Percentiles rank a stretch among this genome's conserved stretches.
Evolutionary conservation across 2,888 invertebrate species (phyloP).

Genomic region (Crepidodera aurea): DNA sequence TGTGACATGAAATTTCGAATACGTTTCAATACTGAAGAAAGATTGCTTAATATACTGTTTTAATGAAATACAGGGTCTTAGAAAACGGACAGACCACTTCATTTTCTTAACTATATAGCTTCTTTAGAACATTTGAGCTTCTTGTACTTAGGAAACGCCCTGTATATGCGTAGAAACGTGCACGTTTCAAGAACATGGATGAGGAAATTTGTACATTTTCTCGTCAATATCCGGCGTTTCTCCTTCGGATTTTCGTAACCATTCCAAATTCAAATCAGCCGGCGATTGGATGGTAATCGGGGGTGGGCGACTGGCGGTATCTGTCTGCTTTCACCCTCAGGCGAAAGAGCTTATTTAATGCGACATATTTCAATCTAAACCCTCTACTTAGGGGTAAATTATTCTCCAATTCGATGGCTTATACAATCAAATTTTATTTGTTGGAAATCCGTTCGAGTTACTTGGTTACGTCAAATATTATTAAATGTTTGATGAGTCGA

Average conservation of each 20-base stretch:
- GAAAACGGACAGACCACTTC: too few species aligned
- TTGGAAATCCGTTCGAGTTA: constrained; percentile 1
- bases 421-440: constrained; percentile 34
- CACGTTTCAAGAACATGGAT: neutral
- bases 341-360: constrained; percentile 56
- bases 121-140: too few species aligned
- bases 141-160: too few species aligned
- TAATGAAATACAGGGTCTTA: too few species aligned
- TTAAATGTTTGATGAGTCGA: neutral
- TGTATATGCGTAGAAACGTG: too few species aligned
- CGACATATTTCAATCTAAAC: constrained; percentile 55
- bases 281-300: constrained; percentile 45
- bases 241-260: constrained; percentile 20
- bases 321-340: constrained; percentile 53
- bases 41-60: too few species aligned
- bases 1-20: too few species aligned
- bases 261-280: constrained; percentile 35
- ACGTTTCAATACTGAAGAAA: too few species aligned
- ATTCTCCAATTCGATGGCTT: constrained; percentile 41
- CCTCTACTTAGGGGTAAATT: constrained; percentile 46
- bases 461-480: constrained; percentile 1
- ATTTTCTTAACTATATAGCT: too few species aligned
- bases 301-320: constrained; percentile 58
- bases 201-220: constrained; percentile 36
- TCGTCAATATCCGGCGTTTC: constrained; percentile 39